Percentiles rank a stretch among this genome's conserved stretches.
These are phyloP conservation scores for Caenorhabditis panamensis DNA, from an alignment of 2,888 invertebrate genomes.

Conservation along the genomic window DNA sequence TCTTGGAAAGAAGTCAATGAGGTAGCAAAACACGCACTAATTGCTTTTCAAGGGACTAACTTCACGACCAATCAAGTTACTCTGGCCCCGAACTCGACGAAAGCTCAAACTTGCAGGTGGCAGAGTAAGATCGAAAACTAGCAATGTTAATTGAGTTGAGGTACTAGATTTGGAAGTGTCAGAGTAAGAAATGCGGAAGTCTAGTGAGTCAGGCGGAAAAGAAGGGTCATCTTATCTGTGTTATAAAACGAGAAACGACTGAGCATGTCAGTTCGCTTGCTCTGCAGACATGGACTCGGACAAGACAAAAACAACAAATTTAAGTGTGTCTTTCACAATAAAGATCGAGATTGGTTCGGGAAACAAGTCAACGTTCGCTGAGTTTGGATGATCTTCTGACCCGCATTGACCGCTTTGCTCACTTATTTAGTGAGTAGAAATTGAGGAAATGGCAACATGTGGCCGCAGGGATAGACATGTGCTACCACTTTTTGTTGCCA, in stretches of 20 bases:
- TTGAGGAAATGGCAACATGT: conserved; percentile 40
- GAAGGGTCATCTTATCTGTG: conserved; percentile 7
- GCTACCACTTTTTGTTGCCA: conserved; percentile 35
- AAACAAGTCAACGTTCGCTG: conserved; percentile 23
- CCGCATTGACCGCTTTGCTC: conserved; percentile 1
- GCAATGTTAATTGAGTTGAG: background rate
- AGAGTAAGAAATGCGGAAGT: background rate
- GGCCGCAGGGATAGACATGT: conserved; percentile 25
- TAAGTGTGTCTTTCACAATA: background rate
- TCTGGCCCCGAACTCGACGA: background rate
- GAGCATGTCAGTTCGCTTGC: background rate
- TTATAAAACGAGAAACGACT: background rate
- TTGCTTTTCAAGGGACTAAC: background rate
- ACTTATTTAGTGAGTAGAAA: conserved; percentile 3
- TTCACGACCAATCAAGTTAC: background rate
- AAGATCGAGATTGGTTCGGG: background rate
- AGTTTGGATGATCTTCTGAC: conserved; percentile 34
- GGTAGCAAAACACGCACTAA: background rate
- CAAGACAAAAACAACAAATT: background rate
- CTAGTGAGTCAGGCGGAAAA: background rate
- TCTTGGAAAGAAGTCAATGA: background rate
- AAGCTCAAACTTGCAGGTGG: background rate
- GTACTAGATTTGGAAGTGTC: background rate
- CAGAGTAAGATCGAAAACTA: background rate
- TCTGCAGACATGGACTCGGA: background rate